Evolutionary conservation across 2,888 invertebrate species (phyloP), one percentile per base, ranked within the genome.

Genomic region (Dione juno): DNA sequence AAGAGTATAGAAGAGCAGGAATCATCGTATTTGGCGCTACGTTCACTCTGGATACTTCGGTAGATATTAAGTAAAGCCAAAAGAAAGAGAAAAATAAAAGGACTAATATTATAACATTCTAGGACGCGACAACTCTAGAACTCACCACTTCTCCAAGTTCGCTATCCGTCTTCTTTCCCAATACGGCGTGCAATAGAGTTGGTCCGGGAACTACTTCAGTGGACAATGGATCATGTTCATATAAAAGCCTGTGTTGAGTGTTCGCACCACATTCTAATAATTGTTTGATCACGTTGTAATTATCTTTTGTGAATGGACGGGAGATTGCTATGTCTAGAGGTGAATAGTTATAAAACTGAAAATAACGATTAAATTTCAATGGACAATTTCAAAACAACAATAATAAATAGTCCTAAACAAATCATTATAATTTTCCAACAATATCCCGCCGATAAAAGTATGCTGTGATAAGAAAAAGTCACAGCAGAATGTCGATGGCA

Each of bases 251-350:
- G 50, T 84, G 84, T 41, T 81, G 74, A 1, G 84, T 74, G 3
- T 81, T 78, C 0, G 89, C 90, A 3, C 89, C 90, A 71, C 77
- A 77, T 73, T 87, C 83, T 0, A 92, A 81, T 19, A 92, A 73
- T 0, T 77, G 74, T 37, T 76, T 81, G n/a, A 89, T 80, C 11
- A 89, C 70, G 8, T 85, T 82, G 14, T 89, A 67, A 70, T 80
- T 88, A 2, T 86, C 83, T 3, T 73, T 48, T 3, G 84, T 82
- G 8, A 88, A 75, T 13, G 82, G 82, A 35, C 79, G 79, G 7
- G 88, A 88, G 43, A 92, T 76, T 8, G 86, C 88, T 19, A 90
- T 61, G 59, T 90, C 90, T 72, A 92, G 74, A 10, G 84, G 75
- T 9, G 85, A 79, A 74, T 90, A 92, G 41, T 81, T 77, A 3